Conservation (phyloP, 2,888 invertebrate species). For the Microctonus hyperodae region DNA sequence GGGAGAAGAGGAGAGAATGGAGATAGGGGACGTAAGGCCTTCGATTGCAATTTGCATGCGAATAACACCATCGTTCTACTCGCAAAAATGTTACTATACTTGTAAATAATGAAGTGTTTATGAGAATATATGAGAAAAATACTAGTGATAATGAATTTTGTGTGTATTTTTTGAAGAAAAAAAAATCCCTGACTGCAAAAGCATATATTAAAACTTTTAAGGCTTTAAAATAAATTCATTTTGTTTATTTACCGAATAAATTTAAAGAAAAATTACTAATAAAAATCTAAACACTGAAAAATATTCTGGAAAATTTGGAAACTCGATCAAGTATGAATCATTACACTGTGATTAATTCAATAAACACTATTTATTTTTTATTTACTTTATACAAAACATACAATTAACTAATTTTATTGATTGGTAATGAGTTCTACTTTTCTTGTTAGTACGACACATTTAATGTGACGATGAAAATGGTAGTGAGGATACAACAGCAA, state of each 20-base stretch:
- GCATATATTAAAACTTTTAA: too few species aligned
- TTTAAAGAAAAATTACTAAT: too few species aligned
- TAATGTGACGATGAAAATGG: background rate
- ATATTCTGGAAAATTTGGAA: too few species aligned
- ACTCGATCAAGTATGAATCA: too few species aligned
- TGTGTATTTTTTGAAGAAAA: too few species aligned
- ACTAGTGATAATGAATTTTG: too few species aligned
- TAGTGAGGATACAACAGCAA: background rate
- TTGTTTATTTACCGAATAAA: too few species aligned
- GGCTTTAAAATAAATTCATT: too few species aligned
- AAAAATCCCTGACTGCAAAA: background rate
- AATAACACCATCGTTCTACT: slow-evolving; percentile 46
- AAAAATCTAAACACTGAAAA: too few species aligned
- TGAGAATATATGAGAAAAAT: slow-evolving; percentile 39
- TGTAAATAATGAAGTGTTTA: slow-evolving; percentile 57
- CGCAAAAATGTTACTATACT: slow-evolving; percentile 49
- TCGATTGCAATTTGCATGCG: slow-evolving; percentile 57
- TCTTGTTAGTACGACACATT: slow-evolving; percentile 10
- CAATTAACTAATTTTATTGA: background rate
- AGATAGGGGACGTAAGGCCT: slow-evolving; percentile 20
- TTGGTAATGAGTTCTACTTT: slow-evolving; percentile 3
- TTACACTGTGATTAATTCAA: too few species aligned
- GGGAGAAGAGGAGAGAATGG: background rate
- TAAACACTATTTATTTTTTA: background rate
- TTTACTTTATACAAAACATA: background rate